Evolutionary conservation across 2,797 vertebrate species (phyloP).

Genomic region (Labeo calbasu): DNA sequence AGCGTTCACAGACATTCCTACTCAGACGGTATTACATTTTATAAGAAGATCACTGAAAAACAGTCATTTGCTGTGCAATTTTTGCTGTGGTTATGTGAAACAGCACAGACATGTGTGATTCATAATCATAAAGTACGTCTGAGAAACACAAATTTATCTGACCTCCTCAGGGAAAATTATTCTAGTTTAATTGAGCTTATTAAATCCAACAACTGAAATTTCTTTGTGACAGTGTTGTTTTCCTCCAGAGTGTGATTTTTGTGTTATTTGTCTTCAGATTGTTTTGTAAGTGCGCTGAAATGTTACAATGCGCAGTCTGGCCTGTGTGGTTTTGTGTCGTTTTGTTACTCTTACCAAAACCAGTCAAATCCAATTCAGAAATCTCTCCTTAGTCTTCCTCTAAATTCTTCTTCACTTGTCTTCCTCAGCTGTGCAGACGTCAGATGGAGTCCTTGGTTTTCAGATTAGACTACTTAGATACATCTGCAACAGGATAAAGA

Average conservation of each 20-base stretch:
- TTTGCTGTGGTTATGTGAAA: neutral
- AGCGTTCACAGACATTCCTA: neutral
- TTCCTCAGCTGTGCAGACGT: slow-evolving; percentile 32
- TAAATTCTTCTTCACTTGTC: slow-evolving; percentile 38
- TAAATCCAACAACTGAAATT: neutral
- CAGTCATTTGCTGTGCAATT: neutral
- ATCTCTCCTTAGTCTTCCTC: slow-evolving; percentile 15
- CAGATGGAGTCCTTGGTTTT: slow-evolving; percentile 43
- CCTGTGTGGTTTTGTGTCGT: neutral
- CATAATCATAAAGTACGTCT: slow-evolving; percentile 3
- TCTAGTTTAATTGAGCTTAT: neutral
- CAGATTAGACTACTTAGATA: slow-evolving; percentile 48
- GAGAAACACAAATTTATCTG: neutral
- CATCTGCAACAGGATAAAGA: slow-evolving; percentile 46
- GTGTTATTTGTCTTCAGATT: neutral
- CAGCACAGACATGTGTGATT: neutral
- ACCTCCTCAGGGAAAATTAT: neutral
- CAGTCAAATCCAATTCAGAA: neutral
- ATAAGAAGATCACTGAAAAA: neutral
- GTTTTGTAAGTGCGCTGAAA: neutral
- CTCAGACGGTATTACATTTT: neutral
- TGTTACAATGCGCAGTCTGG: neutral
- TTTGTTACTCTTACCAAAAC: neutral
- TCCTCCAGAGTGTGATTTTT: neutral
- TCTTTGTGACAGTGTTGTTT: neutral